A percentile compares a stretch with the other conserved stretches of the same genome.
These are phyloP conservation scores for Rhipidura dahli DNA, from an alignment of 2,113 vertebrate species.

Conservation along the genomic window DNA sequence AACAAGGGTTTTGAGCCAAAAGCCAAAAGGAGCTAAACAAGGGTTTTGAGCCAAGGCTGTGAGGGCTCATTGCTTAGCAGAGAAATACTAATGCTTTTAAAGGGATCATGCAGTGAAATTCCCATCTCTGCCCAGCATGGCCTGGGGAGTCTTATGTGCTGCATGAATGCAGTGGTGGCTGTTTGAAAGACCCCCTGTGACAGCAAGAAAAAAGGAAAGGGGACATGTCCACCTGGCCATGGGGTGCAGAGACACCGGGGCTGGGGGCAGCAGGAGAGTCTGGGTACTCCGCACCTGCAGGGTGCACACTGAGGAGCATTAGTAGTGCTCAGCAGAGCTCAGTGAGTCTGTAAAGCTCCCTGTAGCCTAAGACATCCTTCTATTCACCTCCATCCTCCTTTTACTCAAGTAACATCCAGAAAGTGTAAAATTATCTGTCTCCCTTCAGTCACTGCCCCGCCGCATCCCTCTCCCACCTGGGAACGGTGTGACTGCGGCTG, in stretches of 20 bases:
- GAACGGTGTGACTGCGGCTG: rapidly evolving
- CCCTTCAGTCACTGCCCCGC: not conserved
- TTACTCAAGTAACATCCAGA: not conserved
- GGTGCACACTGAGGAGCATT: not conserved
- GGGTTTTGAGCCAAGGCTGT: not conserved
- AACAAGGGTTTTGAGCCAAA: not conserved
- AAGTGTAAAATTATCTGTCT: not conserved
- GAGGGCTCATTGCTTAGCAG: not conserved
- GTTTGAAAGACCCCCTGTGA: not conserved
- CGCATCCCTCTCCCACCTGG: not conserved
- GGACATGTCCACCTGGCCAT: not conserved
- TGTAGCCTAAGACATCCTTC: not conserved
- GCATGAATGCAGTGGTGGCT: not conserved
- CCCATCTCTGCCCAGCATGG: not conserved
- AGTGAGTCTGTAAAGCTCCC: not conserved
- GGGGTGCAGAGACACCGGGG: not conserved
- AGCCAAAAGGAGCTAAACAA: not conserved
- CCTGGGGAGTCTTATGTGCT: not conserved
- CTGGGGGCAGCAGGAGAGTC: not conserved
- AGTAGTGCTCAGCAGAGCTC: not conserved
- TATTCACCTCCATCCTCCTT: not conserved
- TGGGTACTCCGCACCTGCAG: not conserved
- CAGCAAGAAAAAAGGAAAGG: not conserved
- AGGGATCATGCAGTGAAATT: not conserved
- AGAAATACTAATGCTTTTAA: not conserved